Evolutionary conservation across 2,888 invertebrate genomes (phyloP), one percentile per base, ranked within the genome.

Genomic region (Kryphioiulus occultus): DNA sequence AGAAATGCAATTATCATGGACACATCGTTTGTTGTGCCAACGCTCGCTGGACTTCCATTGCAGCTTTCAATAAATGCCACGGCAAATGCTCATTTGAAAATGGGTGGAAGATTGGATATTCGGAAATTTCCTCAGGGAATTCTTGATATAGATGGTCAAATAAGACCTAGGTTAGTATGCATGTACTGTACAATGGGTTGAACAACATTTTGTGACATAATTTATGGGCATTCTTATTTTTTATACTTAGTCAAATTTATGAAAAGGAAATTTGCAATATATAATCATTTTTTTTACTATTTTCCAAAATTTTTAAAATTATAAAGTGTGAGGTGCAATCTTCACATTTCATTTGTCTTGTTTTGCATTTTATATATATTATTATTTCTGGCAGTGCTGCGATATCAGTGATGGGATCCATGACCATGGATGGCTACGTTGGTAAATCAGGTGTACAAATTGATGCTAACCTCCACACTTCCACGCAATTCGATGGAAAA

Each of bases 1-100:
- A 96, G 96, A 92, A 96, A 96, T 0, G 94, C 95, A 0, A 94
- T 98, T 91, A 95, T 98, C 91, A 92, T 98, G 88, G 98, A 98
- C 92, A 95, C 96, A 5, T 95, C 95, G 17, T 96, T 97, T 92
- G 95, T 95, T 4, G 94, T 97, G 0, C 97, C 98, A 0, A 95
- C 96, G 47, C 95, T 95, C 0, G 94, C 95, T 82, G 98, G 99
- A 26, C 92, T 98, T 19, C 98, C 98, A 0, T 93, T 98, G 88
- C 95, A 95, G 87, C 93, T 98, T 91, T 95, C 95, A 90, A 94
- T 96, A 0, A 95, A 97, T 91, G 98, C 97, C 10, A 96, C 97
- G 0, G 95, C 96, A 30, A 96, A 96, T 53, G 94, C 97, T 39
- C 96, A 97, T 91, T 93, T 98, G 32, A 95, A 96, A 91, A 93